These are phyloP conservation scores for Ceyx margarethae DNA, from an alignment of 2,113 vertebrate species.

Conservation along the genomic window DNA sequence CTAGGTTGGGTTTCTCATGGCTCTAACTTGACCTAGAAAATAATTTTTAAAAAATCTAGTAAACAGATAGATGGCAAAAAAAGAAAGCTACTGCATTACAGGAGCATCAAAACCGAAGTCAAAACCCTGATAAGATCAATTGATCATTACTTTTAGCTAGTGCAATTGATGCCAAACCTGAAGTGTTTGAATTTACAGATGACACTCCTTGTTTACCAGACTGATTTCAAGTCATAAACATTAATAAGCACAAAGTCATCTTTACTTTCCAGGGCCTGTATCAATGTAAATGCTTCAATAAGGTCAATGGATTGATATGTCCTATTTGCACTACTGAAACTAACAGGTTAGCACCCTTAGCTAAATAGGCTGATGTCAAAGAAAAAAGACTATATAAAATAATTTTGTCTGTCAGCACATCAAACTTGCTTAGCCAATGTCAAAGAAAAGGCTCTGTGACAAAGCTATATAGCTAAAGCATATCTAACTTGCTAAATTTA, in stretches of 20 bases:
- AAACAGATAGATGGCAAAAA: background rate
- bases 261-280: background rate
- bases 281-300: background rate
- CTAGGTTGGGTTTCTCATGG: background rate
- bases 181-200: background rate
- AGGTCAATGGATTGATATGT: background rate
- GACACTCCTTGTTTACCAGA: background rate
- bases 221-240: background rate
- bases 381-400: background rate
- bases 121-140: background rate
- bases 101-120: background rate
- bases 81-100: background rate
- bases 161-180: background rate
- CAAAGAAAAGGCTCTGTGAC: background rate
- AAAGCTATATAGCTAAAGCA: background rate
- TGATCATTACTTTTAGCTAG: background rate
- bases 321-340: background rate
- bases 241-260: background rate
- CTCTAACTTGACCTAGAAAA: background rate
- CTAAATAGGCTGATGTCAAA: background rate
- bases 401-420: background rate
- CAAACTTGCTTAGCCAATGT: background rate
- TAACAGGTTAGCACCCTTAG: background rate
- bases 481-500: background rate
- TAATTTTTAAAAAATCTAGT: background rate